Conservation (phyloP, 2,113 vertebrate species). For the Scalopus aquaticus region DNA sequence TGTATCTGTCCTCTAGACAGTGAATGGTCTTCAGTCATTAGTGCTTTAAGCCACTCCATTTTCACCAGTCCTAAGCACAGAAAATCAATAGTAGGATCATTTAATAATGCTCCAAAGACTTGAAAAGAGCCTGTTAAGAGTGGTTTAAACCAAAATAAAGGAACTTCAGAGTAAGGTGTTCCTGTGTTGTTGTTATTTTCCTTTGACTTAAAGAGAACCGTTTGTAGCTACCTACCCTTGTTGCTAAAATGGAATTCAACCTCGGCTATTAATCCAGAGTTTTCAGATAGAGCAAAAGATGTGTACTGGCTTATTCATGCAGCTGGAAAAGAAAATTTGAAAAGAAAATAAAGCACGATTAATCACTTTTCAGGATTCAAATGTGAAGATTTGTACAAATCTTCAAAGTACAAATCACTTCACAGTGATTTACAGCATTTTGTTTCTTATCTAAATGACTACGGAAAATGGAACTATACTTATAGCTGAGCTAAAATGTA, state of each 20-base stretch:
- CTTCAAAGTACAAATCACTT: constrained; percentile 38
- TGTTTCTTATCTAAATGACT: constrained; percentile 58
- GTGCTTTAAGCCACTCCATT: constrained; percentile 36
- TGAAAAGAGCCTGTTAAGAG: constrained; percentile 61
- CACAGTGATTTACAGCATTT: constrained; percentile 54
- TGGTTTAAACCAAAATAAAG: constrained; percentile 65
- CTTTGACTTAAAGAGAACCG: constrained; percentile 44
- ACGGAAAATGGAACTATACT: constrained; percentile 44
- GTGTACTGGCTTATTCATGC: neutral
- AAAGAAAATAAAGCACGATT: constrained; percentile 62
- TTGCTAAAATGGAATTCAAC: constrained; percentile 22
- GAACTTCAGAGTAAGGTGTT: constrained; percentile 41
- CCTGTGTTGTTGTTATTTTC: constrained; percentile 60
- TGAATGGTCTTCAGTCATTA: constrained; percentile 54
- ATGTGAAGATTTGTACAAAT: constrained; percentile 51
- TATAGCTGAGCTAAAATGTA: neutral
- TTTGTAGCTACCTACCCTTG: neutral
- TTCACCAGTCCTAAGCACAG: constrained; percentile 19
- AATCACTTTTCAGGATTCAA: constrained; percentile 38
- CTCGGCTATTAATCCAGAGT: constrained; percentile 33
- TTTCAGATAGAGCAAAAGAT: constrained; percentile 56
- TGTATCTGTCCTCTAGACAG: constrained; percentile 52
- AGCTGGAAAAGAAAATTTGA: neutral
- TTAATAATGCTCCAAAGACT: constrained; percentile 69
- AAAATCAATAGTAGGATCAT: constrained; percentile 73